A percentile compares a stretch with the other conserved stretches of the same genome.
Conservation (phyloP, 2,113 vertebrate genomes). For the Nymphicus hollandicus region DNA sequence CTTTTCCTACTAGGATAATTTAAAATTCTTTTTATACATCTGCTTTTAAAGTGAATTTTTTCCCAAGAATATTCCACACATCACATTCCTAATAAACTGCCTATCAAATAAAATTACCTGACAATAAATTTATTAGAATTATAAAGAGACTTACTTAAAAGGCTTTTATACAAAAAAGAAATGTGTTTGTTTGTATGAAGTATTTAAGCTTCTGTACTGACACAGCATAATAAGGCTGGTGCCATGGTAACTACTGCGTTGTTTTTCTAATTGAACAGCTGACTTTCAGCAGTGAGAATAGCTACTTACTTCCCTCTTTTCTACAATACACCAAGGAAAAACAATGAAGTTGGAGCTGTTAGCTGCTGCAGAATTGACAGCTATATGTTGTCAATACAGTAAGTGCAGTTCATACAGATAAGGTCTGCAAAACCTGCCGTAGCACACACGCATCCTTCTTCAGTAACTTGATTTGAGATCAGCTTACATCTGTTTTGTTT, state of each 20-base stretch:
- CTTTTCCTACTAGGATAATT: not conserved
- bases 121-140: not conserved
- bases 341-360: not conserved
- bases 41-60: not conserved
- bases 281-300: conserved; percentile 9
- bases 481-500: conserved; percentile 32
- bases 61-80: not conserved
- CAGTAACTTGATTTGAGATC: conserved; percentile 33
- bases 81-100: not conserved
- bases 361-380: not conserved
- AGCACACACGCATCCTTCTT: not conserved
- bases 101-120: not conserved
- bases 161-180: not conserved
- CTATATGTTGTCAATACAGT: conserved; percentile 1
- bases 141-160: not conserved
- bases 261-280: conserved; percentile 26
- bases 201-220: not conserved
- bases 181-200: not conserved
- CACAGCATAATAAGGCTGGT: not conserved
- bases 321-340: conserved; percentile 27
- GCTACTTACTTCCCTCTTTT: not conserved
- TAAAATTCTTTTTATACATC: not conserved
- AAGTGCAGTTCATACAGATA: conserved; percentile 5
- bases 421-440: not conserved
- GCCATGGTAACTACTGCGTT: not conserved